Conservation (phyloP, 2,888 invertebrate genomes). For the Tetheella fluctuosa region DNA sequence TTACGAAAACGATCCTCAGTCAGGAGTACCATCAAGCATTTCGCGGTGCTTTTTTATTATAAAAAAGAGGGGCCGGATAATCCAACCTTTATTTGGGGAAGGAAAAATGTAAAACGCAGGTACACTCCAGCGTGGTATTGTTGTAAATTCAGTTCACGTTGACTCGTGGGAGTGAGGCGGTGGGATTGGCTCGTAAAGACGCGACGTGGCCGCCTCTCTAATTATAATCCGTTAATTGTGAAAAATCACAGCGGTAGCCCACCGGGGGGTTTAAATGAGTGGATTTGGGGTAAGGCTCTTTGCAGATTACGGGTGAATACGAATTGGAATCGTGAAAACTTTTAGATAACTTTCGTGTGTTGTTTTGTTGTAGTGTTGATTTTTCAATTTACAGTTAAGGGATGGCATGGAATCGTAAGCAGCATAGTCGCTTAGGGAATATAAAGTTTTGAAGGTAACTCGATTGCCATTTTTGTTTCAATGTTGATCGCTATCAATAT, state of each 20-base stretch:
- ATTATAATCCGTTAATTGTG: constrained; percentile 72
- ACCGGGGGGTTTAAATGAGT: constrained; percentile 11
- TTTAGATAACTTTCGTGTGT: neutral
- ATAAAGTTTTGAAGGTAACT: too few species aligned
- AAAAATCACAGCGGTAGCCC: constrained; percentile 42
- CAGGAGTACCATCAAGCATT: constrained; percentile 1
- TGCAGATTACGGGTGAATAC: constrained; percentile 8
- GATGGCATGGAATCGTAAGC: neutral
- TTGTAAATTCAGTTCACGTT: constrained; percentile 52
- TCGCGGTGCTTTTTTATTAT: constrained; percentile 7
- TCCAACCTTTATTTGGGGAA: constrained; percentile 33
- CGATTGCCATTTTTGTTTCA: too few species aligned
- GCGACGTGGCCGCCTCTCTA: constrained; percentile 59
- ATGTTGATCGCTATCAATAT: too few species aligned
- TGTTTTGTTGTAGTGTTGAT: neutral
- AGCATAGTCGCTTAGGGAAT: too few species aligned
- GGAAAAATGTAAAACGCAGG: constrained; percentile 27
- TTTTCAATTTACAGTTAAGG: neutral
- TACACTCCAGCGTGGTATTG: constrained; percentile 17
- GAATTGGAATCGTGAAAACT: neutral
- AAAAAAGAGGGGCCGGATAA: constrained; percentile 35
- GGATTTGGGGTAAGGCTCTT: constrained; percentile 14
- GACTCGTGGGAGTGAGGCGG: constrained; percentile 28
- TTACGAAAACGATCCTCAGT: constrained; percentile 5
- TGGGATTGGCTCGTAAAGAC: constrained; percentile 56